phyloP scores from a whole-genome alignment of 2,113 vertebrate genomes.

The Pseudorectes ferrugineus region DNA sequence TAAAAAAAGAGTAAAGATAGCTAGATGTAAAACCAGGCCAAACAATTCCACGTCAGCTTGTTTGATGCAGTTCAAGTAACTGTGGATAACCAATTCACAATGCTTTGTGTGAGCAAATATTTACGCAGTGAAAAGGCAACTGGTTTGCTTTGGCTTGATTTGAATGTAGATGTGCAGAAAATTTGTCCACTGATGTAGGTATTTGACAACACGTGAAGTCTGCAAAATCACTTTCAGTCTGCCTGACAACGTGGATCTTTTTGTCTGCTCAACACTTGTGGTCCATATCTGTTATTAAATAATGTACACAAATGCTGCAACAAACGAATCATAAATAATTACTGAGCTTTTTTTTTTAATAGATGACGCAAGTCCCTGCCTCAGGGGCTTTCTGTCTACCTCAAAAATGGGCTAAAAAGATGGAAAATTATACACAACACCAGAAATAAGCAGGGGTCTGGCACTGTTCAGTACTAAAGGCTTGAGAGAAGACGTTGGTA shows the following conservation, averaged over 20 bases:
- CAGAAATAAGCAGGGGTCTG: background rate
- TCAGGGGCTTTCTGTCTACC: background rate
- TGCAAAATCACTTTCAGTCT: background rate
- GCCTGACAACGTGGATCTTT: background rate
- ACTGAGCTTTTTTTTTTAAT: background rate
- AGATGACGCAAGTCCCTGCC: background rate
- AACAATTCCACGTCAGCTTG: background rate
- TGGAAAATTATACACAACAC: background rate
- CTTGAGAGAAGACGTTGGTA: background rate
- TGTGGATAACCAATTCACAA: background rate
- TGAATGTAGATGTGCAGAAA: background rate
- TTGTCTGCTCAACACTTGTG: background rate
- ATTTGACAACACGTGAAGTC: background rate
- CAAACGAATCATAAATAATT: slow-evolving; percentile 13
- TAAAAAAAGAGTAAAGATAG: background rate
- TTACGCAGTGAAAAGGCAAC: background rate
- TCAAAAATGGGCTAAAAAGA: background rate
- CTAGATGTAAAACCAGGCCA: background rate
- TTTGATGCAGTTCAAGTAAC: background rate
- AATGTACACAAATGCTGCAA: background rate
- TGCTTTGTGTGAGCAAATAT: background rate
- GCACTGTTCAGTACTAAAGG: background rate
- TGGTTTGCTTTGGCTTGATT: background rate
- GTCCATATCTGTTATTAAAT: background rate
- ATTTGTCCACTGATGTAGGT: background rate